These are phyloP conservation scores for Sceloporus undulatus DNA, from an alignment of 2,113 vertebrate species.

Conservation along the genomic window DNA sequence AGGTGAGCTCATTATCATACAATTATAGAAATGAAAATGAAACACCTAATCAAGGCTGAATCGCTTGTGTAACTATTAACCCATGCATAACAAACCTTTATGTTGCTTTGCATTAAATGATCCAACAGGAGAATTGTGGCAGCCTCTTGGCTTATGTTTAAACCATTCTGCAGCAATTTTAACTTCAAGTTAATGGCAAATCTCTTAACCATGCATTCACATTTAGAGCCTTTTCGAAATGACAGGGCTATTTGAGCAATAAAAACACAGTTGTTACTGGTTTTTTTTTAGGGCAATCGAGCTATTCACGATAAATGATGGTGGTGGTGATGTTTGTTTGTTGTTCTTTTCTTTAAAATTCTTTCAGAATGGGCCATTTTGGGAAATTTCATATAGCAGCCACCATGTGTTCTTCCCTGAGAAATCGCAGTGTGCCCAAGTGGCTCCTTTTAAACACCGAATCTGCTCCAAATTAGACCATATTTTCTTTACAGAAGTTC, in stretches of 20 bases:
- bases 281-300: neutral
- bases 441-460: neutral
- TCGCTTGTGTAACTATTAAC: slow-evolving; percentile 80
- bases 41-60: slow-evolving; percentile 77
- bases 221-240: slow-evolving; percentile 51
- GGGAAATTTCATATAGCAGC: neutral
- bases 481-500: neutral
- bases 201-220: slow-evolving; percentile 65
- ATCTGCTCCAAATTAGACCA: too few relatives aligned
- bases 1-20: slow-evolving; percentile 75
- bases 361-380: neutral
- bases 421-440: neutral
- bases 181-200: slow-evolving; percentile 63
- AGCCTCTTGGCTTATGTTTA: slow-evolving; percentile 75
- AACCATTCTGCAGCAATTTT: slow-evolving; percentile 76
- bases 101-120: slow-evolving; percentile 75
- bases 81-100: slow-evolving; percentile 76
- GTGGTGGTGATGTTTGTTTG: neutral
- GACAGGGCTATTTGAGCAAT: neutral
- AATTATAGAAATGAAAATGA: slow-evolving; percentile 74
- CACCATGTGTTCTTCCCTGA: neutral
- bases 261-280: neutral
- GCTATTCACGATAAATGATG: neutral
- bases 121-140: slow-evolving; percentile 72
- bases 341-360: neutral